A percentile compares a stretch with the other conserved stretches of the same genome.
Conservation (phyloP, 2,888 invertebrate genomes). For the Eugnorisma glareosa region DNA sequence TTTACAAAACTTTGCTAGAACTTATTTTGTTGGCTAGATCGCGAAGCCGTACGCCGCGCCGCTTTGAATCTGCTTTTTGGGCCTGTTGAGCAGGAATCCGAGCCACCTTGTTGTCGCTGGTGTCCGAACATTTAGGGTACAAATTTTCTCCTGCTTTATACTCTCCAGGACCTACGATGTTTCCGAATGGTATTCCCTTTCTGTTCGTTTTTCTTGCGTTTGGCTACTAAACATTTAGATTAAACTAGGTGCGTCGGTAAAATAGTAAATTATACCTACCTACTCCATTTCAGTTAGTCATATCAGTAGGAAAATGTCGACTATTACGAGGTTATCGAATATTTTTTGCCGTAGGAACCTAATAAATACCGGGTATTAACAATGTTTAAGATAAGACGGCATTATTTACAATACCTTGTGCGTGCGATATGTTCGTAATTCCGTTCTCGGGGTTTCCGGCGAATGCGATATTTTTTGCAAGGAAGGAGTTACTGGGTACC, state of each 20-base stretch:
- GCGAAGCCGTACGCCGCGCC: background rate
- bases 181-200: background rate
- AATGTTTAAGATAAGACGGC: conserved; percentile 37
- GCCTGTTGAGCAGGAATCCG: background rate
- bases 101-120: background rate
- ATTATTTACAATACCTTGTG: conserved; percentile 7
- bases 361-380: conserved; percentile 27
- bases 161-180: background rate
- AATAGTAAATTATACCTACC: background rate
- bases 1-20: background rate
- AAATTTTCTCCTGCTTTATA: background rate
- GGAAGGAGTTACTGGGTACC: background rate
- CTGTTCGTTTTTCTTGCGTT: background rate
- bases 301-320: conserved; percentile 30
- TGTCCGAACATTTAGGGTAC: background rate
- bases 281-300: background rate
- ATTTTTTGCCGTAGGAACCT: conserved; percentile 8
- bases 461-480: background rate
- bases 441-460: background rate
- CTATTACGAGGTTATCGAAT: conserved; percentile 7
- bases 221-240: background rate
- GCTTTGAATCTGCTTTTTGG: background rate
- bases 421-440: conserved; percentile 30
- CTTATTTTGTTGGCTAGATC: background rate
- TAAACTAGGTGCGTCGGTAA: background rate